phyloP scores from a whole-genome alignment of 1,140 invertebrate species.

The Triops longicaudatus region DNA sequence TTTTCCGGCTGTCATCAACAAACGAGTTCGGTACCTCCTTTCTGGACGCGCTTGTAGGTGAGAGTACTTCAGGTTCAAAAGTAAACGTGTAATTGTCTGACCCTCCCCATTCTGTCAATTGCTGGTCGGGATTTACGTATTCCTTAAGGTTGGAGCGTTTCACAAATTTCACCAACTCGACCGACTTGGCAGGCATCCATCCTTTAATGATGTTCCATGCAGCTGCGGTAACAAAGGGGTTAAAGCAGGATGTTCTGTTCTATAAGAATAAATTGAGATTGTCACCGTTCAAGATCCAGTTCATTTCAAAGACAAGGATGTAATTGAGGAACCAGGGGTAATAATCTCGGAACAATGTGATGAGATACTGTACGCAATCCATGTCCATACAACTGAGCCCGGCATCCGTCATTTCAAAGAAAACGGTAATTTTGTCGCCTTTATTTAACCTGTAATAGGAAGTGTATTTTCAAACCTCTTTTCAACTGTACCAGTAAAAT shows the following conservation, averaged over 20 bases:
- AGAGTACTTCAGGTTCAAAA: slow-evolving; percentile 53
- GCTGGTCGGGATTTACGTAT: slow-evolving; percentile 63
- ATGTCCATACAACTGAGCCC: slow-evolving; percentile 81
- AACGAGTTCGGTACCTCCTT: slow-evolving; percentile 34
- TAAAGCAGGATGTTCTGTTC: background rate
- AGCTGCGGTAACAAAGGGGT: slow-evolving; percentile 48
- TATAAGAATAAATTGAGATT: slow-evolving; percentile 14
- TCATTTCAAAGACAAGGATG: slow-evolving; percentile 87
- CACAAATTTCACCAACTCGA: slow-evolving; percentile 82
- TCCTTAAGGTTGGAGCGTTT: slow-evolving; percentile 66
- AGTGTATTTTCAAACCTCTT: slow-evolving; percentile 25
- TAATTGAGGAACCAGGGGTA: slow-evolving; percentile 86
- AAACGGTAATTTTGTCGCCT: slow-evolving; percentile 66
- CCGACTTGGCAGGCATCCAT: slow-evolving; percentile 76
- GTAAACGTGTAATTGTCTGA: slow-evolving; percentile 62
- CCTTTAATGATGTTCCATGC: slow-evolving; percentile 87
- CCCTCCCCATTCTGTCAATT: slow-evolving; percentile 74
- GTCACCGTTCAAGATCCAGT: slow-evolving; percentile 80
- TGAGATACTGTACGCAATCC: slow-evolving; percentile 64
- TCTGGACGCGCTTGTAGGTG: slow-evolving; percentile 33
- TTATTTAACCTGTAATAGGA: slow-evolving; percentile 53
- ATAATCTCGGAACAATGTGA: slow-evolving; percentile 76
- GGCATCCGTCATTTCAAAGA: slow-evolving; percentile 81
- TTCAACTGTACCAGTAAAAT: too few species aligned
- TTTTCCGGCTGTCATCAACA: slow-evolving; percentile 13